Evolutionary conservation across 2,113 vertebrate species (phyloP).

Genomic region (Todiramphus chloris): DNA sequence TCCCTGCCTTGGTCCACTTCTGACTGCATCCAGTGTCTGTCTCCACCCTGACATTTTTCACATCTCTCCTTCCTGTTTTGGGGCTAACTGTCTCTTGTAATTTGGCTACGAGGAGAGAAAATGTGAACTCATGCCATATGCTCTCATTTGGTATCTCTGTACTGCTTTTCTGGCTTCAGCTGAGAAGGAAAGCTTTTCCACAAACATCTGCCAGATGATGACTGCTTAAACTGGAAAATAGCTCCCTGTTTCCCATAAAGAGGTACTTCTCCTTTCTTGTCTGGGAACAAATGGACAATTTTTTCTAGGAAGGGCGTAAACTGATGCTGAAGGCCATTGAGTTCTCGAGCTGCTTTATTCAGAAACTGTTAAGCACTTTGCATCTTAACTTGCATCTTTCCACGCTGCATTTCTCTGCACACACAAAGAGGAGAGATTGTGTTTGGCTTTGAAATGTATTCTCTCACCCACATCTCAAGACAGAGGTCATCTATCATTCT

Average conservation of each 20-base stretch:
- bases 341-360: neutral
- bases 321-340: neutral
- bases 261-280: neutral
- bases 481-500: neutral
- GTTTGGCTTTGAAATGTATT: neutral
- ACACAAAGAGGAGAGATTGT: neutral
- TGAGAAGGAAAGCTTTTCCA: conserved; percentile 27
- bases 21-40: neutral
- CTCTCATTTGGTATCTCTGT: neutral
- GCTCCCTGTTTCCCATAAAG: neutral
- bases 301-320: neutral
- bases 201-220: conserved; percentile 20
- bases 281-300: neutral
- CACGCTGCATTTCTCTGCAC: neutral
- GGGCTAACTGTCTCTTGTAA: neutral
- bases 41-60: neutral
- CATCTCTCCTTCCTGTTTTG: conserved; percentile 11
- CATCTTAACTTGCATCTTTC: neutral
- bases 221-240: neutral
- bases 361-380: neutral
- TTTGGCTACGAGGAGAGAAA: neutral
- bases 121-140: neutral
- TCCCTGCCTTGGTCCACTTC: neutral
- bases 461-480: neutral
- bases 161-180: neutral